Base-by-base conservation (phyloP, 2,888 invertebrate genomes). In the Leptothorax acervorum region DNA sequence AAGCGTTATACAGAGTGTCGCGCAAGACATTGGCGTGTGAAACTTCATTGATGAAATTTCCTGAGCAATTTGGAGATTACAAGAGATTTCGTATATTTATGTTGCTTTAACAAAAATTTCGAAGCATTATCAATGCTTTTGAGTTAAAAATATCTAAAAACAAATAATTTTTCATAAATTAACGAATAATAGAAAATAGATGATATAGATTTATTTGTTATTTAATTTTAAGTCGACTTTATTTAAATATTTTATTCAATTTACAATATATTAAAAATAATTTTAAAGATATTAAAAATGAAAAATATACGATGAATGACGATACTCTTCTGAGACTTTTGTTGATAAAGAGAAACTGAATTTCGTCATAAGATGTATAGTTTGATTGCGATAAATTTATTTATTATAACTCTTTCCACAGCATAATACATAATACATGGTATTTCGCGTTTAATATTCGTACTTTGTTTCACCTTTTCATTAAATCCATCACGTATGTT, bases 401-500 rank as follows among this genome's bases (percentile, higher is more conserved):
- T 48, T 28, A 63, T 15, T 31, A 48, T 28, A 35, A 35, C 6
- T 5, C 18, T 35, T 35, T 18, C 1, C 8, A 42, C n/a, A n/a
- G 11, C 23, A 18, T 15, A 23, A 23, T 23, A 23, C 23, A 23
- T 23, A 23, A 31, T 66, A 42, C 18, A 5, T 45, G 9, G 0
- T 57, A 15, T 18, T 60, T 63, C 39, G 12, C 3, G 35, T 31
- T 79, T 60, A 39, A 48, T 23, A 70, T 79, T 48, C 71, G 8
- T 0, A n/a, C 23, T 60, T 60, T 39, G 70, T 60, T 35, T 70
- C 18, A 8, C 8, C 48, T 79, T 71, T 79, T 79, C 31, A 51
- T 79, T 60, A 62, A 60, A 48, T 3, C 23, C 3, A n/a, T 79
- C 71, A 79, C 79, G 60, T 62, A 71, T 71, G 18, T 71, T 79